Base-by-base conservation (phyloP, 1,140 invertebrate species). In the Drosophila punjabiensis region DNA sequence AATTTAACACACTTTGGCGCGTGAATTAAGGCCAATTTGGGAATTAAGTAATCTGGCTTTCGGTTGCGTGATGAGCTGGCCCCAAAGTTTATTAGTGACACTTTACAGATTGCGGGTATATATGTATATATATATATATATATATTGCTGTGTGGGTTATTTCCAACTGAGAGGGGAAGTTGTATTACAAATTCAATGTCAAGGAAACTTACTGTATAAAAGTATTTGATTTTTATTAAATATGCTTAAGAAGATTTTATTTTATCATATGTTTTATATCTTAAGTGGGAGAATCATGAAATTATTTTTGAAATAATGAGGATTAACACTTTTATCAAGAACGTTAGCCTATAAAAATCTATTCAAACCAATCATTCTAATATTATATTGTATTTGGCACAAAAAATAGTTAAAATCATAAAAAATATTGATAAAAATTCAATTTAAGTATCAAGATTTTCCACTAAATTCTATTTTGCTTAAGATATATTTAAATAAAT, bases 1-100 rank as follows among this genome's bases (percentile, higher is more conserved):
- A 91, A 91, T 91, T 91, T 91, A 91, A 91, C 88, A 91, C 88
- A 91, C 88, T 91, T 82, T 91, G 88, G 88, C 88, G 88, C 88
- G 88, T 91, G 88, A 91, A 91, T 91, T 91, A 91, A 76, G 88
- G 69, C 83, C 88, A 91, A 91, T 91, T 91, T 91, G 75, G 88
- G 79, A 91, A 91, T 91, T 91, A 91, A 91, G 88, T 91, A 91
- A 91, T 91, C 83, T 85, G 88, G 77, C 63, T 71, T 69, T 76
- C 64, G 69, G 64, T 82, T 70, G 70, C 64, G 59, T 62, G 70
- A 58, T 67, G 55, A 43, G 37, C 33, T 56, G 52, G 52, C 53
- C 53, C 16, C 65, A 35, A 77, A 77, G 58, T 79, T 50, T 70
- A 63, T 79, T 79, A 86, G 82, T 86, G 82, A 84, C 82, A 84